Percentiles rank a stretch among this genome's conserved stretches.
Evolutionary conservation across 2,113 vertebrate species (phyloP).

Genomic region (Podiceps cristatus): DNA sequence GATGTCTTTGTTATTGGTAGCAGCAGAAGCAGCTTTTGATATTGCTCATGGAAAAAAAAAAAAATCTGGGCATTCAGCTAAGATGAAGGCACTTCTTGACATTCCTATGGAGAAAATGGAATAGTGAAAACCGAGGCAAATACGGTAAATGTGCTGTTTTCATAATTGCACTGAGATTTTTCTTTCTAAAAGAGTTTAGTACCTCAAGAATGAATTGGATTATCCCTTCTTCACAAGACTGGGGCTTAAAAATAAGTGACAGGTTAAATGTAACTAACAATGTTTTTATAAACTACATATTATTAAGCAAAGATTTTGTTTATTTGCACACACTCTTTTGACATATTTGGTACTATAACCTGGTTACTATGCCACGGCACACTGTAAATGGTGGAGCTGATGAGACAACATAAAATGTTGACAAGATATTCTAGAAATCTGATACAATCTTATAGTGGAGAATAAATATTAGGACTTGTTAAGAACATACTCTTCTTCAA

Average conservation of each 20-base stretch:
- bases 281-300: background rate
- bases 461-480: constrained; percentile 75
- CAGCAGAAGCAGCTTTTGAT: constrained; percentile 26
- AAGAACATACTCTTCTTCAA: constrained; percentile 89
- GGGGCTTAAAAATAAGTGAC: background rate
- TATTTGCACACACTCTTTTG: constrained; percentile 17
- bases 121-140: background rate
- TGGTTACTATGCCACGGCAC: constrained; percentile 35
- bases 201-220: background rate
- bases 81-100: constrained; percentile 63
- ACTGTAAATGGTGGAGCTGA: constrained; percentile 59
- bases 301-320: background rate
- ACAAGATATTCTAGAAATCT: constrained; percentile 53
- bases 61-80: background rate
- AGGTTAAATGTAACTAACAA: background rate
- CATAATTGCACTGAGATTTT: background rate
- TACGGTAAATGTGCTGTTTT: background rate
- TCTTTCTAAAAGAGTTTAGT: background rate
- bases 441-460: constrained; percentile 51
- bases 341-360: constrained; percentile 3
- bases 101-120: background rate
- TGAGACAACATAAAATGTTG: constrained; percentile 26
- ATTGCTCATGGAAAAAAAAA: background rate
- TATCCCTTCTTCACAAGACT: background rate
- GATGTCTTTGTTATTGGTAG: background rate